Percentiles rank a stretch among this genome's conserved stretches.
Evolutionary conservation across 1,140 invertebrate species (phyloP).

Genomic region (Polyergus mexicanus): DNA sequence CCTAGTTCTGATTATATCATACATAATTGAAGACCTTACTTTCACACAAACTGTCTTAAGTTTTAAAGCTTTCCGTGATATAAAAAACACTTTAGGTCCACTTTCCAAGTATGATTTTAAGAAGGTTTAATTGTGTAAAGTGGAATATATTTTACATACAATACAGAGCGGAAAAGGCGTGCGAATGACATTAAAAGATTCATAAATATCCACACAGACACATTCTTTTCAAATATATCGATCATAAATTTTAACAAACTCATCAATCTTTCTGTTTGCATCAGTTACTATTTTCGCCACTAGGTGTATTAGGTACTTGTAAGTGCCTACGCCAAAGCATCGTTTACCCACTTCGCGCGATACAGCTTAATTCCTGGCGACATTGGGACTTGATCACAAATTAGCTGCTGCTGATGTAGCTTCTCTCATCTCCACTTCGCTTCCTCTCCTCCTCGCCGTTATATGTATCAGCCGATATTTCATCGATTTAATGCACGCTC

Average conservation of each 20-base stretch:
- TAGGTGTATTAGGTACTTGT: neutral
- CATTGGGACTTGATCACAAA: slow-evolving; percentile 45
- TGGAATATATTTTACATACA: neutral
- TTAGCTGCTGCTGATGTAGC: slow-evolving; percentile 27
- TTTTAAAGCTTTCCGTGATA: neutral
- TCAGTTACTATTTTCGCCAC: neutral
- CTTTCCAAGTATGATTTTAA: neutral
- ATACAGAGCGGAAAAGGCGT: neutral
- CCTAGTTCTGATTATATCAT: no score
- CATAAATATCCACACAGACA: neutral
- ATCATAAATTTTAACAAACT: neutral
- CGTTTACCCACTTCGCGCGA: neutral
- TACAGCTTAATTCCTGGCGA: slow-evolving; percentile 23
- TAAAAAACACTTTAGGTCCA: neutral
- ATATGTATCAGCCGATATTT: slow-evolving; percentile 8
- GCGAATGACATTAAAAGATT: neutral
- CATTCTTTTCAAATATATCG: neutral
- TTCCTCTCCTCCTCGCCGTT: neutral
- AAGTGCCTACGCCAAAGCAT: neutral
- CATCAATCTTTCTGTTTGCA: slow-evolving; percentile 6
- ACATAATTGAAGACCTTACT: slow-evolving; percentile 14
- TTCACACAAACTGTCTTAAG: neutral
- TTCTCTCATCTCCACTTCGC: neutral
- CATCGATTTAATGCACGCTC: neutral
- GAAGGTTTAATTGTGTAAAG: neutral